These are phyloP conservation scores for Marmota monax DNA, from an alignment of 2,113 vertebrate species.

Conservation along the genomic window DNA sequence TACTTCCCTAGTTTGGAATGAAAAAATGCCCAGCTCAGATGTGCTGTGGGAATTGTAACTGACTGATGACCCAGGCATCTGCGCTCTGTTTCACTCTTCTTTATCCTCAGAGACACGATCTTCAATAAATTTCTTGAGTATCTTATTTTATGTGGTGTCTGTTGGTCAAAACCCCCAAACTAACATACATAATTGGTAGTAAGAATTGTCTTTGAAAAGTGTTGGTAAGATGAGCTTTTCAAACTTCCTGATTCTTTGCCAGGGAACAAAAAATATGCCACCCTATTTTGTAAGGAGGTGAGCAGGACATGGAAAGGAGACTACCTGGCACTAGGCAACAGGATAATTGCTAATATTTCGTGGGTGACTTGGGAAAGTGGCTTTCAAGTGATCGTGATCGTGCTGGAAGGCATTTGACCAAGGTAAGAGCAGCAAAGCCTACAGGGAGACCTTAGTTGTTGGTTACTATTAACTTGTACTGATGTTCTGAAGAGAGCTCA, in stretches of 20 bases:
- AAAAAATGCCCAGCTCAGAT: not conserved
- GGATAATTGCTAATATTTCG: not conserved
- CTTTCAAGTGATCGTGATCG: rapidly evolving
- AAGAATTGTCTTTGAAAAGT: not conserved
- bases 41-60: rapidly evolving
- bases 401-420: not conserved
- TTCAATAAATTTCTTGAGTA: too few relatives aligned
- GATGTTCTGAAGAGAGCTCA: rapidly evolving
- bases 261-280: not conserved
- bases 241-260: rapidly evolving
- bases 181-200: not conserved
- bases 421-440: too few relatives aligned
- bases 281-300: rapidly evolving
- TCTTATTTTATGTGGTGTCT: not conserved
- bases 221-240: not conserved
- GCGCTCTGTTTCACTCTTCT: rapidly evolving
- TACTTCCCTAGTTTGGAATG: rapidly evolving
- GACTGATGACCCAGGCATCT: rapidly evolving
- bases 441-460: too few relatives aligned
- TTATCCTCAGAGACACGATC: not conserved
- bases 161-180: not conserved
- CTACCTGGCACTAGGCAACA: rapidly evolving
- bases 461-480: not conserved
- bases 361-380: too few relatives aligned
- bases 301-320: not conserved